These are phyloP conservation scores for Geophilus truncorum DNA, from an alignment of 2,888 invertebrate species.

Conservation along the genomic window DNA sequence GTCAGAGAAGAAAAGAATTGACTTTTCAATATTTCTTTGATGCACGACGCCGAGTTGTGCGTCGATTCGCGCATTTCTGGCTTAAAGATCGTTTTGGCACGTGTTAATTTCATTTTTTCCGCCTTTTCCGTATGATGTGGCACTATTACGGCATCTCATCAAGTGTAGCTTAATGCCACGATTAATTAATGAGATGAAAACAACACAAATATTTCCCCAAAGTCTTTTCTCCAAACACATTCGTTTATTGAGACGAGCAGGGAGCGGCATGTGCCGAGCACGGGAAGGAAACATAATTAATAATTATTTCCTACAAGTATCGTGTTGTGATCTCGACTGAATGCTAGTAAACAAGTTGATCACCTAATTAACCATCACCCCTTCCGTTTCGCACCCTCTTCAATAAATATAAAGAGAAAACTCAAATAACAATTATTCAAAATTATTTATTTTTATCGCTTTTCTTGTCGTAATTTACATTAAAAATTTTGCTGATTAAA, in stretches of 20 bases:
- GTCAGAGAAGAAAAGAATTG: conserved; percentile 20
- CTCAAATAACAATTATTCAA: not conserved
- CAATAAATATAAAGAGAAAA: not conserved
- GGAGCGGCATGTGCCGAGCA: not conserved
- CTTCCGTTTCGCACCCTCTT: not conserved
- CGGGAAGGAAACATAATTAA: conserved; percentile 11
- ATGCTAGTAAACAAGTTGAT: conserved; percentile 1
- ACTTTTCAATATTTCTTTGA: conserved; percentile 20
- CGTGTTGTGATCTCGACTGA: not conserved
- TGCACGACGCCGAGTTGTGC: too few relatives aligned
- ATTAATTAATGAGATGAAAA: conserved; percentile 3
- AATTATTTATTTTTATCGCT: not conserved
- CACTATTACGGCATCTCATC: not conserved
- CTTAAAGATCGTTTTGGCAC: not conserved
- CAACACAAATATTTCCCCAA: conserved; percentile 20
- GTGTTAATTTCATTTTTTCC: not conserved
- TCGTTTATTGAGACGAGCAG: not conserved
- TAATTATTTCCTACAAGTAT: conserved; percentile 9
- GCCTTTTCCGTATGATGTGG: not conserved
- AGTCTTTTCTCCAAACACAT: conserved; percentile 5
- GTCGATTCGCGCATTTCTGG: not conserved
- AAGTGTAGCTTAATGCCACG: not conserved
- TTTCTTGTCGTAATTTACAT: too few relatives aligned
- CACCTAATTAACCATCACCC: conserved; percentile 12
- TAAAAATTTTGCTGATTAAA: too few relatives aligned